phyloP scores from a whole-genome alignment of 2,888 invertebrate genomes.

The Netelia virgata region DNA sequence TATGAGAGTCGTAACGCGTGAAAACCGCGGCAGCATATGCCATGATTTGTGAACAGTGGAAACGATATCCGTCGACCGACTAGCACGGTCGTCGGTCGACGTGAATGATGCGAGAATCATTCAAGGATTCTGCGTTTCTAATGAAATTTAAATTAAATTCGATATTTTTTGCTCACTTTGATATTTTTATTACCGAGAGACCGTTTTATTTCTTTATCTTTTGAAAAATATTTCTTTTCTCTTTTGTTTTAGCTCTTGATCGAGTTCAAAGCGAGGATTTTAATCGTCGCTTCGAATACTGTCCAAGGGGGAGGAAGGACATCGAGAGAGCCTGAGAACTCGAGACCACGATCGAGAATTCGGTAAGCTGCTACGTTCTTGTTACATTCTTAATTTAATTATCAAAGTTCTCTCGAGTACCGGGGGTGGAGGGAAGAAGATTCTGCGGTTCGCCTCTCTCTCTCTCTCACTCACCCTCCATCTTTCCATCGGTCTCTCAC shows the following conservation, averaged over 20 bases:
- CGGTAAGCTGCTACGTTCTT: neutral
- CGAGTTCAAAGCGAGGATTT: neutral
- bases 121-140: conserved; percentile 22
- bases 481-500: neutral
- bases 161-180: conserved; percentile 18
- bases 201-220: neutral
- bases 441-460: neutral
- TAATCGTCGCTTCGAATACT: no score
- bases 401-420: conserved; percentile 31
- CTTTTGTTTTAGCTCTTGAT: neutral
- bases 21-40: conserved; percentile 81
- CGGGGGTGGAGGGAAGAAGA: neutral
- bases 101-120: conserved; percentile 44
- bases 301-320: neutral
- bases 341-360: conserved; percentile 7
- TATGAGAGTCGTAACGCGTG: conserved; percentile 58
- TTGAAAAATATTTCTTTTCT: conserved; percentile 9
- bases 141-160: conserved; percentile 31
- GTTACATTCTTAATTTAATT: conserved; percentile 43
- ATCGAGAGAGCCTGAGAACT: neutral
- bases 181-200: neutral
- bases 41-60: conserved; percentile 79
- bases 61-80: conserved; percentile 65
- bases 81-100: conserved; percentile 9
- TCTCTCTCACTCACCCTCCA: neutral